These are phyloP conservation scores for Habropoda laboriosa DNA, from an alignment of 1,140 invertebrate species.

Conservation along the genomic window DNA sequence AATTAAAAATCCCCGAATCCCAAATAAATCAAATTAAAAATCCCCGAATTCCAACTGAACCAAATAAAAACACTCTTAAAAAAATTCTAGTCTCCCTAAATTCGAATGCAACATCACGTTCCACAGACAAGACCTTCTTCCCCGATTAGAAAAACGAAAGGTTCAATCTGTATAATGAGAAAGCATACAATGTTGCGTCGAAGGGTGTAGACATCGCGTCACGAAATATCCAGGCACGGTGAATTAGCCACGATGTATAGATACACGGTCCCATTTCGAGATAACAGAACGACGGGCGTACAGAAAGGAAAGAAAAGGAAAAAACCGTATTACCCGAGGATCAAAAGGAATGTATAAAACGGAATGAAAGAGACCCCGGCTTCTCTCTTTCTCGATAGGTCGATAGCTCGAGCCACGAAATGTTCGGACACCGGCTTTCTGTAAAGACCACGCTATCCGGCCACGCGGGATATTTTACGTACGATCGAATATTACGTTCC, in stretches of 20 bases:
- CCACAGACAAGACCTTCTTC: too few relatives aligned
- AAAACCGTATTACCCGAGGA: slow-evolving; percentile 49
- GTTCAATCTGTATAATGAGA: too few relatives aligned
- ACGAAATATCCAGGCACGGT: not conserved
- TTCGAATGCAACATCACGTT: too few relatives aligned
- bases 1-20: too few relatives aligned
- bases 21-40: too few relatives aligned
- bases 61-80: too few relatives aligned
- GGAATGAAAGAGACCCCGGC: slow-evolving; percentile 37
- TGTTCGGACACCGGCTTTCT: slow-evolving; percentile 45
- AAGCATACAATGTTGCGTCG: not conserved
- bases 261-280: slow-evolving; percentile 15
- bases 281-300: not conserved
- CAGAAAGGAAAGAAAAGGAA: not conserved
- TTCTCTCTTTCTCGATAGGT: slow-evolving; percentile 38
- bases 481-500: slow-evolving; percentile 59
- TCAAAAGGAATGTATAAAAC: slow-evolving; percentile 54
- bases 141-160: not conserved
- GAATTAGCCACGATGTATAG: not conserved
- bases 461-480: slow-evolving; percentile 31
- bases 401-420: slow-evolving; percentile 44
- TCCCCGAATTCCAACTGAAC: too few relatives aligned
- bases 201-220: not conserved
- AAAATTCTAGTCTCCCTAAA: too few relatives aligned
- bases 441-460: slow-evolving; percentile 38